phyloP scores from a whole-genome alignment of 2,888 invertebrate genomes.

The Rhagophthalmus giganteus region DNA sequence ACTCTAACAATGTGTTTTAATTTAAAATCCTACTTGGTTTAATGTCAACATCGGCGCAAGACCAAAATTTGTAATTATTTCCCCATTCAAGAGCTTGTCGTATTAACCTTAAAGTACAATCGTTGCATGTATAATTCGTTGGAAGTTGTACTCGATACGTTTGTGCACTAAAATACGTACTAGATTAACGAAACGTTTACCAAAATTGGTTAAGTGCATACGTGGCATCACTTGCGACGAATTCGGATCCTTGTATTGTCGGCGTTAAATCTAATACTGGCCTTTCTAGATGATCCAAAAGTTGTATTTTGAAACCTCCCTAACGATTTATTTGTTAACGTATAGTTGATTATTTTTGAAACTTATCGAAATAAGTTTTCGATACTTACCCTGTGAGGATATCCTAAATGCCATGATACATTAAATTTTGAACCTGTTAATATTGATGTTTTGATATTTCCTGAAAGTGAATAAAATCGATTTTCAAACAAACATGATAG shows the following conservation, averaged over 20 bases:
- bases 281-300: constrained; percentile 82
- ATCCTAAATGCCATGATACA: constrained; percentile 92
- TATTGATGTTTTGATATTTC: constrained; percentile 76
- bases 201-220: constrained; percentile 60
- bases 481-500: constrained; percentile 8
- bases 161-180: constrained; percentile 71
- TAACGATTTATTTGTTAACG: constrained; percentile 55
- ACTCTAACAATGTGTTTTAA: neutral
- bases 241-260: constrained; percentile 76
- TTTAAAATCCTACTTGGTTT: constrained; percentile 58
- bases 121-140: constrained; percentile 77
- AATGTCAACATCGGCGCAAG: constrained; percentile 93
- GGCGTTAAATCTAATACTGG: constrained; percentile 85
- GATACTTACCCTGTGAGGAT: constrained; percentile 81
- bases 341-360: too few relatives aligned
- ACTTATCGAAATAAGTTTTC: neutral
- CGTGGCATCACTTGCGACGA: constrained; percentile 83
- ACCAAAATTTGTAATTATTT: constrained; percentile 86
- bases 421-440: constrained; percentile 82
- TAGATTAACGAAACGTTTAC: constrained; percentile 14
- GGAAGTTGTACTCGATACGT: constrained; percentile 80
- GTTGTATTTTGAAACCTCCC: constrained; percentile 90
- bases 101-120: constrained; percentile 87
- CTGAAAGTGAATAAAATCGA: constrained; percentile 59
- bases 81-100: constrained; percentile 91